Evolutionary conservation across 2,888 invertebrate species (phyloP).

Genomic region (Cryptocheilus praepositus): DNA sequence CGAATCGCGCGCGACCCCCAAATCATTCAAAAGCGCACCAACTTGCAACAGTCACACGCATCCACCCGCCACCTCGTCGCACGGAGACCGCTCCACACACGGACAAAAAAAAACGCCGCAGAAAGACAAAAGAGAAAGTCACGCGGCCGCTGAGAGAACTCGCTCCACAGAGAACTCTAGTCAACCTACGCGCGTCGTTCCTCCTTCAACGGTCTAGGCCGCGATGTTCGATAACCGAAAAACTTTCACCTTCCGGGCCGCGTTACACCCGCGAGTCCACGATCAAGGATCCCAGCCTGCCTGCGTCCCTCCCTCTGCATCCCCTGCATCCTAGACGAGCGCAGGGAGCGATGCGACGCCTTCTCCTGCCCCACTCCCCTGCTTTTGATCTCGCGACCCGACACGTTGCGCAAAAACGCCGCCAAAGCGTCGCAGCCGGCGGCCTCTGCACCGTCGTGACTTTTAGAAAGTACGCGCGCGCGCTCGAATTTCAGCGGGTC

Average conservation of each 20-base stretch:
- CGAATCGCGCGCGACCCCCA: no score
- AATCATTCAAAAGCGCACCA: no score
- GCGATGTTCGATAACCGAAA: conserved; percentile 66
- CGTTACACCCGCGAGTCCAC: conserved; percentile 42
- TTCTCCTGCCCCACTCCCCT: conserved; percentile 25
- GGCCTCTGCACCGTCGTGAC: background rate
- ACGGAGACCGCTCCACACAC: no score
- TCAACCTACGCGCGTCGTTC: conserved; percentile 39
- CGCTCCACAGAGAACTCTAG: conserved; percentile 21
- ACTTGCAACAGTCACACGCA: no score
- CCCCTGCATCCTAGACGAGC: no score
- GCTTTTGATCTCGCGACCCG: conserved; percentile 49
- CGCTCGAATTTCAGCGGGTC: no score
- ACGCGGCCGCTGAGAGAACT: conserved; percentile 30
- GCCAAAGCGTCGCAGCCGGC: conserved; percentile 25
- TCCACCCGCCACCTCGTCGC: no score
- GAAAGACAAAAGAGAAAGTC: conserved; percentile 55
- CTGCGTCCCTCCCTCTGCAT: background rate
- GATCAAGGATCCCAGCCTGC: conserved; percentile 43
- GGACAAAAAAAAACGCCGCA: no score
- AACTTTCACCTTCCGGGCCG: conserved; percentile 67
- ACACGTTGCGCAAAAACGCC: conserved; percentile 35
- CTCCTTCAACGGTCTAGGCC: conserved; percentile 67
- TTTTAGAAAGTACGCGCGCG: no score
- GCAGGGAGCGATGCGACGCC: background rate